Percentiles rank a stretch among this genome's conserved stretches.
Evolutionary conservation across 2,888 invertebrate genomes (phyloP).

Genomic region (Anorthoa munda): DNA sequence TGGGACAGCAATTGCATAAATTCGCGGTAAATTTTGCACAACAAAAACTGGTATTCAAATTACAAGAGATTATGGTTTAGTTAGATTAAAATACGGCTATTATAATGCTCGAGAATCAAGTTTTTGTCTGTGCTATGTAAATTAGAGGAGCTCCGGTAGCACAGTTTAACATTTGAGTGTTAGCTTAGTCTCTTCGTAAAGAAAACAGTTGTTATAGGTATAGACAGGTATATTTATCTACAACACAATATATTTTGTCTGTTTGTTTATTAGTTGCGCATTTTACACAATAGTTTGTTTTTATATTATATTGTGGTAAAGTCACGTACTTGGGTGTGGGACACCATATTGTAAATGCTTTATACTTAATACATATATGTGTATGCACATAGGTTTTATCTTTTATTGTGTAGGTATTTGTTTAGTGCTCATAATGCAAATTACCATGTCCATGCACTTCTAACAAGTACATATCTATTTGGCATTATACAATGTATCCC

Average conservation of each 20-base stretch:
- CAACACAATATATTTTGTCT: not conserved
- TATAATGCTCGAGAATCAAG: slow-evolving; percentile 39
- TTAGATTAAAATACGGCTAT: slow-evolving; percentile 50
- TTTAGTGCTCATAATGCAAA: slow-evolving; percentile 1
- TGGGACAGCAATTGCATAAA: slow-evolving; percentile 61
- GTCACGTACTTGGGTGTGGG: slow-evolving; percentile 28
- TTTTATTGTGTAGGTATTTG: slow-evolving; percentile 7
- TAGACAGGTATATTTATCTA: not conserved
- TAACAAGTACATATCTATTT: not conserved
- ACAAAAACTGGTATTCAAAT: slow-evolving; percentile 66
- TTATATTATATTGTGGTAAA: slow-evolving; percentile 19
- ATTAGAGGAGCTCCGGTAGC: slow-evolving; percentile 60
- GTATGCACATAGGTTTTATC: not conserved
- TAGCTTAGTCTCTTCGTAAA: slow-evolving; percentile 40
- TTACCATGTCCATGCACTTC: slow-evolving; percentile 8
- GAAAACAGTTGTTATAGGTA: slow-evolving; percentile 11
- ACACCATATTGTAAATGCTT: not conserved
- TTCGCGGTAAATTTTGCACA: slow-evolving; percentile 58
- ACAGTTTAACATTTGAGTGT: slow-evolving; percentile 27
- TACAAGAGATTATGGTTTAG: slow-evolving; percentile 55
- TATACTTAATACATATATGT: not conserved
- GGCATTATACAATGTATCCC: not conserved
- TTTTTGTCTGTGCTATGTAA: slow-evolving; percentile 62
- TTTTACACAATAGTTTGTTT: slow-evolving; percentile 1
- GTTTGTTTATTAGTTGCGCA: slow-evolving; percentile 37